Base-by-base conservation (phyloP, 2,888 invertebrate genomes). In the Elmis aenea region DNA sequence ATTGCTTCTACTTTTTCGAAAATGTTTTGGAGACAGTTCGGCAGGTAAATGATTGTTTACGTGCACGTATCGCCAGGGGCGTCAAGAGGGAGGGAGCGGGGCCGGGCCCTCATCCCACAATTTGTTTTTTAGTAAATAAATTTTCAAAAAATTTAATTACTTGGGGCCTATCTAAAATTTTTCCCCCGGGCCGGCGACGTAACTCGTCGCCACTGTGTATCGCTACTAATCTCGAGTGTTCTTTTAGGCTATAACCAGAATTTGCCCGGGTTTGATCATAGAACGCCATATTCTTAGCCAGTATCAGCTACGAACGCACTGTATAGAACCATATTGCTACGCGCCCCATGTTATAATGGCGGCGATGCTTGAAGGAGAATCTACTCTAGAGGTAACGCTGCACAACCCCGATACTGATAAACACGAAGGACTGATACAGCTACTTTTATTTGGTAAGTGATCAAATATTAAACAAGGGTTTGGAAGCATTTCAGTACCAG, bases 1-100 rank as follows among this genome's bases (percentile, higher is more conserved):
- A 74, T 29, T 77, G 77, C 56, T 85, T 84, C 59, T 79, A 79
- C 51, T 80, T 85, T 58, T 66, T 84, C 42, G 80, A 82, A 52
- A 79, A 84, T 53, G 70, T 84, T 42, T 63, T 79, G 9, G 73
- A 74, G 33, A 73, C 79, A 26, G 69, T 82, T 13, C 77, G 79
- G 51, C 74, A 76, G 60, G 76, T 77, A 58, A 44, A 21, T 16
- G 11, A 31, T 34, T 38, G 13, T 32, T 11, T 13, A n/a, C n/a
- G n/a, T n/a, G n/a, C n/a, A n/a, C n/a, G n/a, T n/a, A n/a, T n/a
- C n/a, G n/a, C n/a, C n/a, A n/a, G n/a, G n/a, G n/a, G n/a, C n/a
- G n/a, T n/a, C n/a, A n/a, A n/a, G n/a, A n/a, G n/a, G n/a, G n/a
- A n/a, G n/a, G n/a, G n/a, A n/a, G n/a, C n/a, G n/a, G n/a, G n/a